Evolutionary conservation across 2,888 invertebrate species (phyloP).

Genomic region (Philonicus albiceps): DNA sequence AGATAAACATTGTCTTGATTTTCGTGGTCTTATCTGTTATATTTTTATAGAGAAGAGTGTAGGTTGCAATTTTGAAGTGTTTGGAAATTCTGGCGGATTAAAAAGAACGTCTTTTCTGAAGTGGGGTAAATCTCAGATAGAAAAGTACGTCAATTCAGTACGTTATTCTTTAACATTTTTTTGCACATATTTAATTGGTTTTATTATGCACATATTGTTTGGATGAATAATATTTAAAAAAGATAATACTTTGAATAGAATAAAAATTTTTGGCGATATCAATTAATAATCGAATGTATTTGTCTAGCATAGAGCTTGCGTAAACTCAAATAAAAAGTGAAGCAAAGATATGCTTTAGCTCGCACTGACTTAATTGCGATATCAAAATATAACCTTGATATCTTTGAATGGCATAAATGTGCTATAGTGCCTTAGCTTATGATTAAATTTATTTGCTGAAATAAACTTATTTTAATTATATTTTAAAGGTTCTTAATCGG

Average conservation of each 20-base stretch:
- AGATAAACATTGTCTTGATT: background rate
- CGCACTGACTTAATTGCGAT: background rate
- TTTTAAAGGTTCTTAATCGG: constrained; percentile 80
- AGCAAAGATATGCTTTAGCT: background rate
- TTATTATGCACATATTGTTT: background rate
- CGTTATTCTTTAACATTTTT: background rate
- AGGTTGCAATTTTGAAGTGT: background rate
- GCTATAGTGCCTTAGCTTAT: background rate
- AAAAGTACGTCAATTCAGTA: background rate
- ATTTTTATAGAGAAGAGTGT: background rate
- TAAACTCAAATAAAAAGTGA: background rate
- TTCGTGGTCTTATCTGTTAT: background rate
- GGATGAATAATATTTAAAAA: background rate
- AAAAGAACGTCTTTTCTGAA: background rate
- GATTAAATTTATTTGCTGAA: background rate
- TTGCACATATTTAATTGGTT: background rate
- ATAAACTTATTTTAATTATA: background rate
- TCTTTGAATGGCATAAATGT: background rate
- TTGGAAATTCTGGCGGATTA: background rate
- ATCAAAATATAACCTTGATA: background rate
- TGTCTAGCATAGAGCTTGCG: background rate
- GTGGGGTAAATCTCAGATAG: background rate
- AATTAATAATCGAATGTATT: background rate
- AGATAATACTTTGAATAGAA: background rate
- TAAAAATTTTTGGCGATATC: background rate